Conservation (phyloP, 2,888 invertebrate genomes). For the Chrysolina haemoptera region DNA sequence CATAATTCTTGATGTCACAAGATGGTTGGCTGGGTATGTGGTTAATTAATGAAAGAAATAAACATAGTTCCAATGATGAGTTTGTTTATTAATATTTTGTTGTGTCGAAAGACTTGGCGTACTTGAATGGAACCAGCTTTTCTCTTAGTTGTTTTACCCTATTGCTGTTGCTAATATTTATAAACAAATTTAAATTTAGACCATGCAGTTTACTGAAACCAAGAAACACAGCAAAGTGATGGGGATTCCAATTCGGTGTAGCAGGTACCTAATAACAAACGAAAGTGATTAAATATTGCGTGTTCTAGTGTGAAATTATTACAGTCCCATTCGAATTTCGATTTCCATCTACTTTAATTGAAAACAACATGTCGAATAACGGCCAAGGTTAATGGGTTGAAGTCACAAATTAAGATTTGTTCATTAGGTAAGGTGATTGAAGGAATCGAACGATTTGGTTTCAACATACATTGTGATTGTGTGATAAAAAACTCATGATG, state of each 20-base stretch:
- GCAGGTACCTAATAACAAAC: conserved; percentile 38
- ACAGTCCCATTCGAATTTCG: conserved; percentile 52
- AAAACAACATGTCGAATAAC: conserved; percentile 52
- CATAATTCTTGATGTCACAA: no score
- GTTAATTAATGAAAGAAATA: neutral
- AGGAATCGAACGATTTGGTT: neutral
- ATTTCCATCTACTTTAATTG: conserved; percentile 59
- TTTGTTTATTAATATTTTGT: neutral
- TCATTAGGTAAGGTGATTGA: conserved; percentile 13
- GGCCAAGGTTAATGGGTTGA: conserved; percentile 63
- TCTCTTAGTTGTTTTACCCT: neutral
- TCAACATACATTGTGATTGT: neutral
- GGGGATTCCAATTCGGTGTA: conserved; percentile 18
- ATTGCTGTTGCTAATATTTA: neutral
- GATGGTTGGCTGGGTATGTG: no score
- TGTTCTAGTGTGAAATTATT: conserved; percentile 54
- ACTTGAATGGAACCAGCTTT: neutral
- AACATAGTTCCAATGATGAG: neutral
- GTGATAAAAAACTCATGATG: neutral
- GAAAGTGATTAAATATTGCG: conserved; percentile 62
- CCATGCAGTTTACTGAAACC: neutral
- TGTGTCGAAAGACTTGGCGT: neutral
- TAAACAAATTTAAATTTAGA: neutral
- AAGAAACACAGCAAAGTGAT: conserved; percentile 15
- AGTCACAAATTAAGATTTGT: conserved; percentile 48